Evolutionary conservation across 2,797 vertebrate genomes (phyloP), one percentile per base, ranked within the genome.

Genomic region (Cynodonichthys magdalenae): DNA sequence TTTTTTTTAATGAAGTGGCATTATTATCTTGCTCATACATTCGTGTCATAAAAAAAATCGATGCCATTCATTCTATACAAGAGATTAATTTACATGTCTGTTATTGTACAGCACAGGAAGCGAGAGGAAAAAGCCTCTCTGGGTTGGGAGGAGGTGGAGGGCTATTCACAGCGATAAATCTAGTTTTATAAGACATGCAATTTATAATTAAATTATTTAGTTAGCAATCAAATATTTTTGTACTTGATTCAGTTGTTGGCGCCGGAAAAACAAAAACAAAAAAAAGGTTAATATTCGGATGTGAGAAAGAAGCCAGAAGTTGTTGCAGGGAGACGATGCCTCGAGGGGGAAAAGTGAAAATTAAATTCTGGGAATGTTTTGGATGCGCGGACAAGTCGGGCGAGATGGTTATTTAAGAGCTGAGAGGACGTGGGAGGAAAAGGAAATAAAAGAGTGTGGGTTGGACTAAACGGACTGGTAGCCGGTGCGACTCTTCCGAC

Each of bases 401-500:
- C 39, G 24, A 63, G 63, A 17, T 48, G 58, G 39, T 54, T 72
- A 1, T 72, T 66, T 58, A 60, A 58, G 47, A 61, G 63, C 34
- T 56, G 69, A 44, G 51, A 64, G 53, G 24, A 24, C 24, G 24
- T 2, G 24, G 69, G 68, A 31, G 53, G 49, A 17, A 59, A 42
- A 28, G 47, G 42, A 76, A 68, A 77, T 47, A 74, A 66, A 75
- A 66, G 77, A 64, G 69, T 82, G 45, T 46, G 62, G 41, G 77
- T 27, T 36, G 75, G 69, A 82, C 94, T 95, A 99, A 86, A 98
- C 97, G 81, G 97, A 96, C 86, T 97, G 96, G 92, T 98, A 98
- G 80, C 95, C 96, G 83, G 95, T 97, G 77, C 93, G 95, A 87
- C 95, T 96, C 95, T 97, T 99, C 91, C 95, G 94, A 92, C 95